Percentiles rank a stretch among this genome's conserved stretches.
These are phyloP conservation scores for Sylvia borin DNA, from an alignment of 2,797 vertebrate genomes.

Conservation along the genomic window DNA sequence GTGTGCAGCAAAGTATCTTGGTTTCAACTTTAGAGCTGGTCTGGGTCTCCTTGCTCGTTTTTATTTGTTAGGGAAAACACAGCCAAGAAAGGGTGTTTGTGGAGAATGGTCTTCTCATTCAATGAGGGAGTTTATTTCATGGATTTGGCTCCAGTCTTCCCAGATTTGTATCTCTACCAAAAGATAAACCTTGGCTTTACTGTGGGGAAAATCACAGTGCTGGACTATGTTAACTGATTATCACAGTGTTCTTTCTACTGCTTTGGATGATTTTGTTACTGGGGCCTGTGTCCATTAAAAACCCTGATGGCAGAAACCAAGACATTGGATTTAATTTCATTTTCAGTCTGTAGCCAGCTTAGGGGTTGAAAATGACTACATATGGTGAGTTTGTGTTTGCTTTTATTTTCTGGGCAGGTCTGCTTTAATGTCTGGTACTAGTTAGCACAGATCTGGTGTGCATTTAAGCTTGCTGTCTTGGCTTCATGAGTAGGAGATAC, in stretches of 20 bases:
- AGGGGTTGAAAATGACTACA: neutral
- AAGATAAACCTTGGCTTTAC: neutral
- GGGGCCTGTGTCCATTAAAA: too few relatives aligned
- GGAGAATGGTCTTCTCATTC: neutral
- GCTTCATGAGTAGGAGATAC: neutral
- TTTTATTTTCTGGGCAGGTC: neutral
- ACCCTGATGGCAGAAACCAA: neutral
- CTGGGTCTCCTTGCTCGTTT: neutral
- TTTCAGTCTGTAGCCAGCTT: neutral
- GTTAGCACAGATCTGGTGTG: neutral
- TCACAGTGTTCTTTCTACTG: neutral
- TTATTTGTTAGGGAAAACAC: neutral
- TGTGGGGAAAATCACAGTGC: neutral
- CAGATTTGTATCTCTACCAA: neutral
- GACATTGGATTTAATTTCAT: accelerated
- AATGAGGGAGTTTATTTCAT: neutral
- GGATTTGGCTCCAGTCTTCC: neutral
- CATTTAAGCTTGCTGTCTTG: neutral
- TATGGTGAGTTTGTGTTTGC: neutral
- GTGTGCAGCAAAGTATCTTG: neutral
- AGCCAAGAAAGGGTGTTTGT: neutral
- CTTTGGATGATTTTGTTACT: neutral
- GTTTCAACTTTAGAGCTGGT: neutral
- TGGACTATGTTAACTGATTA: neutral
- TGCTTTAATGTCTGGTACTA: neutral